A percentile compares a stretch with the other conserved stretches of the same genome.
phyloP scores from a whole-genome alignment of 2,888 invertebrate species.

The Caenorhabditis plicata region DNA sequence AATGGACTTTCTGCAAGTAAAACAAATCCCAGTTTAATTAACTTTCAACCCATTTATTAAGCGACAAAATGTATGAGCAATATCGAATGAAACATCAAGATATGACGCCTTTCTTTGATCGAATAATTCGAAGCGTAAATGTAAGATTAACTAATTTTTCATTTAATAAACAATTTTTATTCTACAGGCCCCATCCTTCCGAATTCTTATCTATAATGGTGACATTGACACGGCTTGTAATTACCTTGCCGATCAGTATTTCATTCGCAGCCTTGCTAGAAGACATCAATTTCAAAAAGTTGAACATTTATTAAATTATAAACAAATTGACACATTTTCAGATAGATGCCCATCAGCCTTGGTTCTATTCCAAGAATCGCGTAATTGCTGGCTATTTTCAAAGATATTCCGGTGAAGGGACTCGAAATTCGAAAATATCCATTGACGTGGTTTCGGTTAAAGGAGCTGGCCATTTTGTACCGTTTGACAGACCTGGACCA shows the following conservation, averaged over 20 bases:
- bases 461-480: conserved; percentile 46
- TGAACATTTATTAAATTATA: too few relatives aligned
- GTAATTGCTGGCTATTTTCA: conserved; percentile 52
- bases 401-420: conserved; percentile 29
- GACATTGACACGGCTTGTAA: conserved; percentile 43
- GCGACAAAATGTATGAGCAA: conserved; percentile 30
- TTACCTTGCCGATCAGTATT: conserved; percentile 27
- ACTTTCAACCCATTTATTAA: neutral
- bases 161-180: neutral
- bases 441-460: conserved; percentile 58
- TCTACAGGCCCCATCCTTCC: conserved; percentile 20
- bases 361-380: conserved; percentile 36
- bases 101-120: conserved; percentile 34
- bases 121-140: conserved; percentile 26
- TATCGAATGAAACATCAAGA: conserved; percentile 36
- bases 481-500: conserved; percentile 40
- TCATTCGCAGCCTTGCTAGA: conserved; percentile 13
- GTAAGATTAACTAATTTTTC: neutral
- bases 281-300: conserved; percentile 11
- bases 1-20: conserved; percentile 42
- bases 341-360: conserved; percentile 22
- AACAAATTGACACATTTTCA: conserved; percentile 9
- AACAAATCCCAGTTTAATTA: neutral
- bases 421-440: conserved; percentile 19
- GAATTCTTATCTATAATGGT: conserved; percentile 40